Base-by-base conservation (phyloP, 2,797 vertebrate species). In the Ctenopoma kingsleyae region DNA sequence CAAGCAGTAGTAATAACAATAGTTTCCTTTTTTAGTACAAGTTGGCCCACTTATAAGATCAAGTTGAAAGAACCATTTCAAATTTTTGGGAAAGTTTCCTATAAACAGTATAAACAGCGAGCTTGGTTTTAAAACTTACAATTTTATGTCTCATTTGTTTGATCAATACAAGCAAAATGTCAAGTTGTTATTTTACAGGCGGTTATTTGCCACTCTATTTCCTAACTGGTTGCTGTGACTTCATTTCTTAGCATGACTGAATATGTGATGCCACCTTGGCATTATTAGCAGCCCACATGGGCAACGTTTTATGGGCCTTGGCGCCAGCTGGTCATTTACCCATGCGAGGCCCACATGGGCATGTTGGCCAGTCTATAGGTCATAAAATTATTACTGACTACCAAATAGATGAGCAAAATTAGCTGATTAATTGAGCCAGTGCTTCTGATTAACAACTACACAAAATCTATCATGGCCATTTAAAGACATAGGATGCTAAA, bases 311-410 rank as follows among this genome's bases (percentile, higher is more conserved):
- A 71, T 15, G 12, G 52, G 13, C 41, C 49, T 27, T 12, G 8
- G 27, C 38, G 71, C 59, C 82, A 86, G 71, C 65, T 81, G 66
- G 80, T 80, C 68, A 74, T 51, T 71, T 71, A 76, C 52, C 48
- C 46, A 54, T 48, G 23, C 50, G 53, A 71, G 41, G 35, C 50
- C 55, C 68, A 44, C 25, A 0, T 69, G 67, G 43, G 30, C 38
- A n/a, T 16, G 43, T 46, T 55, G 50, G 73, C 44, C 49, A 74
- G 71, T 73, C 74, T 32, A 12, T 20, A 17, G 56, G 74, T 71
- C 83, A 80, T 58, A 57, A 71, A 61, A 58, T 61, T 23, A 23
- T 32, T 57, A 67, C 67, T 80, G 71, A 80, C 62, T 61, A 40
- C 25, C 9, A 40, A 62, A 67, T 51, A 79, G 73, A 72, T 36